A percentile compares a stretch with the other conserved stretches of the same genome.
Conservation (phyloP, 2,113 vertebrate species). For the Tetrao urogallus region DNA sequence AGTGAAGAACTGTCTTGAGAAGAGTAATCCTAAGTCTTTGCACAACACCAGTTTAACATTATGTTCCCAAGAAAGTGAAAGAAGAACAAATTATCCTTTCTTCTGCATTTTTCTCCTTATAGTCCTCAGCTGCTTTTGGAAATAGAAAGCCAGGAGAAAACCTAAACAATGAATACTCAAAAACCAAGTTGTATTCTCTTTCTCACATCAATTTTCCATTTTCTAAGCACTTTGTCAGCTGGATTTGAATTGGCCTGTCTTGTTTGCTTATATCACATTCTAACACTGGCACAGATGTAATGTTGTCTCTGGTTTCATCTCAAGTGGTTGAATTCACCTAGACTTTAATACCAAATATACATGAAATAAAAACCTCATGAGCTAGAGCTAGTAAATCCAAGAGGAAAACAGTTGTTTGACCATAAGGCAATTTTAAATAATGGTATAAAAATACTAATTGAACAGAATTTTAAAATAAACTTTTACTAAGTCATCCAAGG, state of each 20-base stretch:
- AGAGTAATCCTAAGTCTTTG: neutral
- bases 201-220: neutral
- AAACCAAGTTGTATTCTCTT: neutral
- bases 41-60: neutral
- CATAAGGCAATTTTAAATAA: neutral
- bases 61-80: neutral
- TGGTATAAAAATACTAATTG: neutral
- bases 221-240: constrained; percentile 5
- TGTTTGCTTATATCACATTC: neutral
- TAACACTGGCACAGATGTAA: neutral
- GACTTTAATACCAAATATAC: constrained; percentile 32
- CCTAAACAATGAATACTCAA: neutral
- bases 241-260: constrained; percentile 17
- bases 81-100: neutral
- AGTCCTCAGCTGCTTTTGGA: neutral
- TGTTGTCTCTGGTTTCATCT: neutral
- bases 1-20: neutral
- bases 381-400: neutral
- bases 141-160: constrained; percentile 2
- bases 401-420: neutral
- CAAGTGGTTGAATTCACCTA: constrained; percentile 3
- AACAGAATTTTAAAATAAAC: neutral
- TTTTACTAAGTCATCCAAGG: neutral
- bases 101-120: neutral
- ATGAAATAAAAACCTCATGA: neutral